Percentiles rank a stretch among this genome's conserved stretches.
Evolutionary conservation across 2,888 invertebrate genomes (phyloP).

Genomic region (Lathronympha strigana): DNA sequence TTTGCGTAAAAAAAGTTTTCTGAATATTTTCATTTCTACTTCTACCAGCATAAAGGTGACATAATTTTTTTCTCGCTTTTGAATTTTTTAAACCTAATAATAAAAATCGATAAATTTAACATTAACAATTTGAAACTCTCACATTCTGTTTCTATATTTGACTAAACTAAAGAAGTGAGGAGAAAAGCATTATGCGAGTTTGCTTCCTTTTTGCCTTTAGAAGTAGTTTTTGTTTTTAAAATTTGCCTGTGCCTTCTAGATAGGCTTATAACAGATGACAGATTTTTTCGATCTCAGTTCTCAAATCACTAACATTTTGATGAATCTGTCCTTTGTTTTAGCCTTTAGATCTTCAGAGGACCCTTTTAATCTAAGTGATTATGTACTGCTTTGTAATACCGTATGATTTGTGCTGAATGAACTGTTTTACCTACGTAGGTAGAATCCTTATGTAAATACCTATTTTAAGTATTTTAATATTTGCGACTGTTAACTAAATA

Average conservation of each 20-base stretch:
- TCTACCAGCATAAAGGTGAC: neutral
- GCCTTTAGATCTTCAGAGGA: conserved; percentile 47
- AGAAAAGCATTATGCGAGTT: neutral
- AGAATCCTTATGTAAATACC: conserved; percentile 81
- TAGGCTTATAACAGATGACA: conserved; percentile 45
- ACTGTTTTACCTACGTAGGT: conserved; percentile 80
- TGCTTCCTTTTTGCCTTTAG: neutral
- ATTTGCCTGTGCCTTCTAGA: conserved; percentile 55
- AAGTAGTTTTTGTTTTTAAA: conserved; percentile 38
- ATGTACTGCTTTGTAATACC: conserved; percentile 74
- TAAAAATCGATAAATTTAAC: no score
- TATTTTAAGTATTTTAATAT: conserved; percentile 78
- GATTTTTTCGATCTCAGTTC: conserved; percentile 52
- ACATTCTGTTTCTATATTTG: no score
- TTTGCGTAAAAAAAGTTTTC: conserved; percentile 58
- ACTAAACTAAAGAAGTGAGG: no score
- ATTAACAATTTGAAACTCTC: no score
- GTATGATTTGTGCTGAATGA: conserved; percentile 79
- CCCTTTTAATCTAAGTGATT: conserved; percentile 59
- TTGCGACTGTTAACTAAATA: conserved; percentile 83
- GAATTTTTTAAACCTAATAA: neutral
- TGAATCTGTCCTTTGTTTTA: conserved; percentile 47
- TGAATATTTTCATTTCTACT: conserved; percentile 52
- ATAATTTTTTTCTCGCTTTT: neutral
- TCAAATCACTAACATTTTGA: conserved; percentile 51